Conservation (phyloP, 2,113 vertebrate genomes). For the Alethe diademata region DNA sequence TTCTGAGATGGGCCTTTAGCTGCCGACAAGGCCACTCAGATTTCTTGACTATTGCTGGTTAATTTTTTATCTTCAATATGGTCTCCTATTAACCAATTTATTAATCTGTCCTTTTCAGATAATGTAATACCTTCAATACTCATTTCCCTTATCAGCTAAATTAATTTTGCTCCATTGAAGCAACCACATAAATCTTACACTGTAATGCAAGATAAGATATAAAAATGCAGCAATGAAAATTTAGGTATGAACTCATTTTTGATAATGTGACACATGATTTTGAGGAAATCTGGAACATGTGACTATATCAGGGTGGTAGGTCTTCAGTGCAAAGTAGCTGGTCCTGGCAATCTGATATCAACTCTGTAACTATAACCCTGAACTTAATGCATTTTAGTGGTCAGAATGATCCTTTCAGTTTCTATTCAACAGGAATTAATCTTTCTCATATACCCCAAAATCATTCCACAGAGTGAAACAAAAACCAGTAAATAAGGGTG, state of each 20-base stretch:
- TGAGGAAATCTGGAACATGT: neutral
- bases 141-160: neutral
- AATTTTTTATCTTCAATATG: neutral
- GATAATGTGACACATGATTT: neutral
- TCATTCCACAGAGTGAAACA: neutral
- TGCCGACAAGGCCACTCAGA: neutral
- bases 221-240: neutral
- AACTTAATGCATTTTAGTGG: neutral
- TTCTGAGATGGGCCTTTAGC: neutral
- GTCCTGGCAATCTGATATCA: neutral
- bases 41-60: neutral
- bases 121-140: neutral
- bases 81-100: neutral
- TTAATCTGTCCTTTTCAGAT: neutral
- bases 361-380: accelerated
- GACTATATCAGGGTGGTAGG: neutral
- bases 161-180: neutral
- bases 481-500: neutral
- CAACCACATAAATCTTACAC: neutral
- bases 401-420: neutral
- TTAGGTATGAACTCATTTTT: neutral
- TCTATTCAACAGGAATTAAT: neutral
- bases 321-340: neutral
- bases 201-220: neutral
- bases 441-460: neutral